Conservation (phyloP, 2,797 vertebrate species). For the Melanotaenia nigrans region DNA sequence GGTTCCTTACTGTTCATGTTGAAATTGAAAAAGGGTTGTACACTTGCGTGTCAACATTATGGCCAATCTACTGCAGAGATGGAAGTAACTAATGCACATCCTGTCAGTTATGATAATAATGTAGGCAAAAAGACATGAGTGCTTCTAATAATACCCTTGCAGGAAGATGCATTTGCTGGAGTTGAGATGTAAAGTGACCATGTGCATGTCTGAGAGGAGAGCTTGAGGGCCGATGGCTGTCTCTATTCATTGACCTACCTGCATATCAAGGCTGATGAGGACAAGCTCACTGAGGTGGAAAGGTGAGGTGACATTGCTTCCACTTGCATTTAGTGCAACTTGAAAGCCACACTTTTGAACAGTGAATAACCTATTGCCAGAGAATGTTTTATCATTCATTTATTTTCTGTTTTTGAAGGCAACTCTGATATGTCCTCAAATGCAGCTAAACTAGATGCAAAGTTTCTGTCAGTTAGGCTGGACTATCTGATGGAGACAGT, state of each 20-base stretch:
- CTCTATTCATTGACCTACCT: slow-evolving; percentile 76
- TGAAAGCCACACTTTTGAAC: slow-evolving; percentile 17
- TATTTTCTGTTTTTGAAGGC: slow-evolving; percentile 1
- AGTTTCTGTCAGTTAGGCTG: slow-evolving; percentile 43
- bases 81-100: slow-evolving; percentile 79
- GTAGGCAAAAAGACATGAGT: slow-evolving; percentile 70
- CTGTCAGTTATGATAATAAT: slow-evolving; percentile 76
- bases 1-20: slow-evolving; percentile 68
- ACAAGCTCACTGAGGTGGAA: slow-evolving; percentile 68
- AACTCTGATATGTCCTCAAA: slow-evolving; percentile 7
- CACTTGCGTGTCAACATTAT: slow-evolving; percentile 68
- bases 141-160: slow-evolving; percentile 77
- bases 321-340: slow-evolving; percentile 30
- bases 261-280: slow-evolving; percentile 67
- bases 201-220: slow-evolving; percentile 65
- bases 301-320: slow-evolving; percentile 66
- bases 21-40: slow-evolving; percentile 59
- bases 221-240: slow-evolving; percentile 69
- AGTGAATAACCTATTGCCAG: neutral
- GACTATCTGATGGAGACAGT: slow-evolving; percentile 68
- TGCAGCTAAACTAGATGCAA: slow-evolving; percentile 17
- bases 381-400: slow-evolving; percentile 1
- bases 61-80: slow-evolving; percentile 58
- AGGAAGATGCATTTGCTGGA: slow-evolving; percentile 71
- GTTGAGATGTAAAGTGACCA: slow-evolving; percentile 66